Percentiles rank a stretch among this genome's conserved stretches.
Conservation (phyloP, 2,113 vertebrate genomes). For the Oophaga pumilio region DNA sequence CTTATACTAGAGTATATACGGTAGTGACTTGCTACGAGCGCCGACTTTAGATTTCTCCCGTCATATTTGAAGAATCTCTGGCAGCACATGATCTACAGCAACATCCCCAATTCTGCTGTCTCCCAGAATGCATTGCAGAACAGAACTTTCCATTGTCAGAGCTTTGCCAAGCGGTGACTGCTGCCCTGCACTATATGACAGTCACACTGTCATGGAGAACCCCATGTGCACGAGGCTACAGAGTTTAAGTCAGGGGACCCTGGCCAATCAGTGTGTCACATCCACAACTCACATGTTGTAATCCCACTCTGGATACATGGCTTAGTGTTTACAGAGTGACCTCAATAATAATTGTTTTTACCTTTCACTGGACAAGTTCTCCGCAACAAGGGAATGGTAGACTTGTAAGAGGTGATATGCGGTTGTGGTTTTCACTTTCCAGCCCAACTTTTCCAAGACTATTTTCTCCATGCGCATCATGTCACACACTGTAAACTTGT, state of each 20-base stretch:
- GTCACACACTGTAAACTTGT: constrained; percentile 81
- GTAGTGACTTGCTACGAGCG: no score
- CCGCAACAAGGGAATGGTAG: constrained; percentile 79
- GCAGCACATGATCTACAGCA: no score
- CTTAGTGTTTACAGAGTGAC: background rate
- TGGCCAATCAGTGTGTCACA: no score
- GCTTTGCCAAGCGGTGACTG: no score
- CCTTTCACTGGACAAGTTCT: constrained; percentile 82
- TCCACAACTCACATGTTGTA: no score
- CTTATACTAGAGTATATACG: no score
- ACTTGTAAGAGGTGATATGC: constrained; percentile 87
- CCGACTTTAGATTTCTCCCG: no score
- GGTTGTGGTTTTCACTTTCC: constrained; percentile 89
- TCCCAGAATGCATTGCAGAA: background rate
- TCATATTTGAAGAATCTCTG: no score
- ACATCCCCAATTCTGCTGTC: background rate
- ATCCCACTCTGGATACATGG: background rate
- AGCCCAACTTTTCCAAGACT: constrained; percentile 88
- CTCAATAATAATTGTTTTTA: constrained; percentile 63
- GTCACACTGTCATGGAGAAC: no score
- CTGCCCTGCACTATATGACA: no score
- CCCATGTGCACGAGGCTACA: no score
- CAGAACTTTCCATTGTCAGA: background rate
- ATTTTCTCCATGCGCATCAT: constrained; percentile 99
- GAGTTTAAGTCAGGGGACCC: no score